Evolutionary conservation across 2,888 invertebrate genomes (phyloP).

Genomic region (Dendrolimus pini): DNA sequence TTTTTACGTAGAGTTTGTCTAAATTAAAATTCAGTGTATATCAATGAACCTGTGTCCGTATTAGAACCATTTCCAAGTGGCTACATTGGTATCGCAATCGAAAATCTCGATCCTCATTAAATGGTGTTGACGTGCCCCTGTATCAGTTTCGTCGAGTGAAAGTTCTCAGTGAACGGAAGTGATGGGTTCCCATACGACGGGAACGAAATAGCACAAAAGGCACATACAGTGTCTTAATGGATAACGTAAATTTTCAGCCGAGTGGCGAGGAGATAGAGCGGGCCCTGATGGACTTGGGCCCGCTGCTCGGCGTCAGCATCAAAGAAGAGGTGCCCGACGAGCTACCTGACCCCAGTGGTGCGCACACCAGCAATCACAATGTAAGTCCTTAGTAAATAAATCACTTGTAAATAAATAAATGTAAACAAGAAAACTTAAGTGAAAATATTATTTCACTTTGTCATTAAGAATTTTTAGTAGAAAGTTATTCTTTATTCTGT

Average conservation of each 20-base stretch:
- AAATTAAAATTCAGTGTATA: neutral
- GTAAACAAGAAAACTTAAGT: constrained; percentile 6
- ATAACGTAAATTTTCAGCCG: constrained; percentile 54
- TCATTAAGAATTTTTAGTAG: neutral
- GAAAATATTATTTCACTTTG: constrained; percentile 9
- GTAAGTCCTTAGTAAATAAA: constrained; percentile 26
- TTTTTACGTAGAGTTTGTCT: too few species aligned
- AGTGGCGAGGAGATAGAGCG: constrained; percentile 67
- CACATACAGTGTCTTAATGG: constrained; percentile 40
- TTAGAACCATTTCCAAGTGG: constrained; percentile 28
- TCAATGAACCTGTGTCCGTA: constrained; percentile 11
- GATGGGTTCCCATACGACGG: constrained; percentile 18
- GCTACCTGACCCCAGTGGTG: constrained; percentile 30
- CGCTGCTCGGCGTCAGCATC: constrained; percentile 65
- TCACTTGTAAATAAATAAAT: neutral
- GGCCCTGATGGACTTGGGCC: constrained; percentile 66
- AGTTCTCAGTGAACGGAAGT: constrained; percentile 49
- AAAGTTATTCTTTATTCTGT: neutral
- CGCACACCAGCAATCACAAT: constrained; percentile 27
- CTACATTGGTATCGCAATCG: constrained; percentile 34
- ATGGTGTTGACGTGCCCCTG: constrained; percentile 58
- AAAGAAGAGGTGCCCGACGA: constrained; percentile 67
- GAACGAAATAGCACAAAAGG: constrained; percentile 29
- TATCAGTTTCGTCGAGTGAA: constrained; percentile 49
- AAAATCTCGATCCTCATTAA: constrained; percentile 37